These are phyloP conservation scores for Drosophila burlai DNA, from an alignment of 1,140 invertebrate genomes.

Conservation along the genomic window DNA sequence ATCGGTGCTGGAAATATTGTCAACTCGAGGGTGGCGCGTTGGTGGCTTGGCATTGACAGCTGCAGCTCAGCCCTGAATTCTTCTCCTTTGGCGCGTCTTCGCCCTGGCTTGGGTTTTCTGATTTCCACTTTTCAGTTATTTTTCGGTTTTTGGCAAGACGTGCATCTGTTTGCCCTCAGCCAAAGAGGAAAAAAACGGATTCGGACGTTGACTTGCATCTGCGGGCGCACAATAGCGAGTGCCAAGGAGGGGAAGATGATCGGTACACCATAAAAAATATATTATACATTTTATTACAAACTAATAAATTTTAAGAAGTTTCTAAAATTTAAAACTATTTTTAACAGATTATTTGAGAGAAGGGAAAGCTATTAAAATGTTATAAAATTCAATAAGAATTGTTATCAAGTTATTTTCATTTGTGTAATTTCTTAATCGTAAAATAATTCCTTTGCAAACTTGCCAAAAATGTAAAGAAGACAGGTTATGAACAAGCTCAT, in stretches of 20 bases:
- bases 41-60: conserved; percentile 71
- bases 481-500: no score
- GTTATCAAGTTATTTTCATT: neutral
- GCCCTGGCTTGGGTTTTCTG: conserved; percentile 46
- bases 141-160: conserved; percentile 67
- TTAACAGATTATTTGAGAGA: no score
- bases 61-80: conserved; percentile 35
- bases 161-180: conserved; percentile 68
- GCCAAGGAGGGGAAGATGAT: conserved; percentile 31
- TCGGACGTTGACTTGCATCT: conserved; percentile 84
- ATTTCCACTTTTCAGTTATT: conserved; percentile 27
- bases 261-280: neutral
- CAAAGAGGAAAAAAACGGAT: conserved; percentile 20
- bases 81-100: conserved; percentile 69
- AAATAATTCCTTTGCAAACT: no score
- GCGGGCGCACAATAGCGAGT: conserved; percentile 66
- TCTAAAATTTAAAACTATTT: no score
- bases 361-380: no score
- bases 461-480: no score
- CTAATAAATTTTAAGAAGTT: no score
- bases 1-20: conserved; percentile 66
- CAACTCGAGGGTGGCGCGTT: conserved; percentile 72
- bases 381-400: neutral
- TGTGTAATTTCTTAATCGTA: neutral
- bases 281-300: neutral